Evolutionary conservation across 92 coral and sea anemone species (phyloP), one percentile per base, ranked within the genome.

Genomic region (Montipora capitata): DNA sequence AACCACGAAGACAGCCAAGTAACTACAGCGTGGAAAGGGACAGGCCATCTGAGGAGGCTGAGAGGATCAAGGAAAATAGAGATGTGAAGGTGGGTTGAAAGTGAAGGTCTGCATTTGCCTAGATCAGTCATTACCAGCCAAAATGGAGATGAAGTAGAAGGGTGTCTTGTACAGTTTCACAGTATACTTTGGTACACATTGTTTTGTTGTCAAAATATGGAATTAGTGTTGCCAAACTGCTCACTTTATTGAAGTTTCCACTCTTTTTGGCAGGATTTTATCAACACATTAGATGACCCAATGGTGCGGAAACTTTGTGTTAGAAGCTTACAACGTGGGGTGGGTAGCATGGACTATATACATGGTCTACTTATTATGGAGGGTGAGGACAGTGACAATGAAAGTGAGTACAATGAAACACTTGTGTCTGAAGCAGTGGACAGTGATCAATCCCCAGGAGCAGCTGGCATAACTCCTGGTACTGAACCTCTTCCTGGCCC

Each of bases 61-160:
- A 76, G 38, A 5, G 80, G 7, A 15, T 76, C 1, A 56, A 54
- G 38, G 80, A 76, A 15, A 76, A 76, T 35, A 56, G 38, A 35
- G 67, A 54, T 76, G 80, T 76, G 35, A 56, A 56, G 80, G 80
- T 76, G 2, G 40, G n/a, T 61, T 61, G 10, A 61, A 61, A 61
- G 1, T 14, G 27, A 61, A 61, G 4, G 64, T 58, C 11, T 61
- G 27, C 14, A 57, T 45, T 45, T 45, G 51, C 51, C 51, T 45
- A 45, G 9, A 45, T 45, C 51, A 45, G 51, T 45, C 51, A 45
- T 45, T 45, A 45, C 51, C 51, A 45, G 51, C 9, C 51, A 45
- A 45, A 45, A 45, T 45, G 51, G 51, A 45, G 51, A 45, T 45
- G 51, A 45, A 45, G 5, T 45, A 45, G 51, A 45, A 45, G 4